phyloP scores from a whole-genome alignment of 2,888 invertebrate genomes.

The Dioctria linearis region DNA sequence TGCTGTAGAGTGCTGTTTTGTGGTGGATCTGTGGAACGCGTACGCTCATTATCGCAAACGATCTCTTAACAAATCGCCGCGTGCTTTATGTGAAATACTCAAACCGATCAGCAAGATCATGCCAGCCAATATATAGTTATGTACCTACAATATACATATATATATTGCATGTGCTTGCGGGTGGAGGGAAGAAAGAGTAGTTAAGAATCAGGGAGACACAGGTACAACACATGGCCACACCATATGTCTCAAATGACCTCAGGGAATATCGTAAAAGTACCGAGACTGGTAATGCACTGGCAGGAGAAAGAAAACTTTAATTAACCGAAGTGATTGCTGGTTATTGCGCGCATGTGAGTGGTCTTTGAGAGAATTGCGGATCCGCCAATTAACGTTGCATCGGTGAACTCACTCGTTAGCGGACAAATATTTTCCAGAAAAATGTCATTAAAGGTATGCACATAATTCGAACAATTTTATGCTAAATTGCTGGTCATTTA shows the following conservation, averaged over 20 bases:
- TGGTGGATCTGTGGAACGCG: slow-evolving; percentile 51
- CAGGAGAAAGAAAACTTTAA: slow-evolving; percentile 46
- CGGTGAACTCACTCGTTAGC: slow-evolving; percentile 37
- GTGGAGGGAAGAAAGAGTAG: background rate
- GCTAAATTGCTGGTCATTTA: background rate
- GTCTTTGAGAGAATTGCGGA: slow-evolving; percentile 27
- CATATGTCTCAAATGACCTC: slow-evolving; percentile 46
- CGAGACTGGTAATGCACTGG: slow-evolving; percentile 48
- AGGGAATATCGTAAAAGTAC: slow-evolving; percentile 38
- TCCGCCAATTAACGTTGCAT: slow-evolving; percentile 52
- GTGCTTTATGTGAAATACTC: slow-evolving; percentile 51
- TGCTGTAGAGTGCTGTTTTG: slow-evolving; percentile 46
- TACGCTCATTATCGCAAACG: slow-evolving; percentile 53
- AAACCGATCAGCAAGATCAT: slow-evolving; percentile 21
- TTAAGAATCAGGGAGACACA: background rate
- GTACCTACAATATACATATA: background rate
- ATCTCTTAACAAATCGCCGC: slow-evolving; percentile 52
- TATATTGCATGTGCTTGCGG: background rate
- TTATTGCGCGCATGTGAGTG: slow-evolving; percentile 20
- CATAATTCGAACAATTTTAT: slow-evolving; percentile 38
- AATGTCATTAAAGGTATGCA: slow-evolving; percentile 26
- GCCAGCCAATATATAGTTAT: slow-evolving; percentile 16
- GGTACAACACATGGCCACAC: slow-evolving; percentile 26
- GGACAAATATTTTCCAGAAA: slow-evolving; percentile 10
- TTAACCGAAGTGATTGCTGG: slow-evolving; percentile 51